phyloP scores from a whole-genome alignment of 2,797 vertebrate genomes.

The Myotis planiceps region DNA sequence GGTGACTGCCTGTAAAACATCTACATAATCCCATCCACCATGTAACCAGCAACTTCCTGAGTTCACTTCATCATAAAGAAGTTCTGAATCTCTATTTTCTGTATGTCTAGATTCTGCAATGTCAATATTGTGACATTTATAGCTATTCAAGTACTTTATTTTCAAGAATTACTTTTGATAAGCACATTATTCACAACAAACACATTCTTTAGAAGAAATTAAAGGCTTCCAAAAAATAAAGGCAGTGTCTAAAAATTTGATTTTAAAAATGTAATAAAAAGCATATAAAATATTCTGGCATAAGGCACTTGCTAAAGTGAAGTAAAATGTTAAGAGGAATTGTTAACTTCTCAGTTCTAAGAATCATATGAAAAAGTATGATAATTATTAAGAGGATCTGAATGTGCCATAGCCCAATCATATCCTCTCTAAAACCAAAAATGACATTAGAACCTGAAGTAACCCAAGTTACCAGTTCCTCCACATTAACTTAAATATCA shows the following conservation, averaged over 20 bases:
- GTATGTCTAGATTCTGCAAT: background rate
- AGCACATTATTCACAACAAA: background rate
- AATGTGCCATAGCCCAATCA: background rate
- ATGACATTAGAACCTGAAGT: background rate
- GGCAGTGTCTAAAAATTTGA: background rate
- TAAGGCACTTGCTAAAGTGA: background rate
- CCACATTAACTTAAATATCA: background rate
- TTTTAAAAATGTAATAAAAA: slow-evolving; percentile 18
- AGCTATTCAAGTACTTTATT: background rate
- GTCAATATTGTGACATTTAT: background rate
- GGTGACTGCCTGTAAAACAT: background rate
- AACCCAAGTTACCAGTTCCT: background rate
- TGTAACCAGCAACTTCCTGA: background rate
- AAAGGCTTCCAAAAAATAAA: background rate
- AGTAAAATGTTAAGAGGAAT: background rate
- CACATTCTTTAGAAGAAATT: background rate
- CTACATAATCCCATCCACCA: background rate
- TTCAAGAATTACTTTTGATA: background rate
- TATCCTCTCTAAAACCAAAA: background rate
- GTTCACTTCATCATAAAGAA: background rate
- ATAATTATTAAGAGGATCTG: background rate
- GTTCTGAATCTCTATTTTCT: background rate
- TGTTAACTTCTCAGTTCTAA: background rate
- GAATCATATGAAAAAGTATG: background rate
- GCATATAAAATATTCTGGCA: background rate